Evolutionary conservation across 1,140 invertebrate species (phyloP).

Genomic region (Drosophila orena): DNA sequence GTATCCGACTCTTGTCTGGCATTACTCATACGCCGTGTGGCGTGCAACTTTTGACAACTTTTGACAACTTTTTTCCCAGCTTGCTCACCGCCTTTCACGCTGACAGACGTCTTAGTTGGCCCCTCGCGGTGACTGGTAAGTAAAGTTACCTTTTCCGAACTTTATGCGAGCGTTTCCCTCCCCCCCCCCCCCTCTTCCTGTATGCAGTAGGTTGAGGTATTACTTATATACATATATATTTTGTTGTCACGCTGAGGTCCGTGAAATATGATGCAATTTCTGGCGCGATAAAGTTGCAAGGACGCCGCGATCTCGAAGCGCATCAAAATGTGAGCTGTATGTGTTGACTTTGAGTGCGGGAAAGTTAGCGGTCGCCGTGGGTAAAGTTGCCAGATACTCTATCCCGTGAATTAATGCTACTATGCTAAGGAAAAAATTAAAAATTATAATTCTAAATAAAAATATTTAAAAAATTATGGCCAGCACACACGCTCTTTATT

Average conservation of each 20-base stretch:
- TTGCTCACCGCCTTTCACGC: constrained; percentile 12
- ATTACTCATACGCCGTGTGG: constrained; percentile 73
- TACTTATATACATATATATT: constrained; percentile 51
- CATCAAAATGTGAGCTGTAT: constrained; percentile 61
- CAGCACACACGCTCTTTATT: too few species aligned
- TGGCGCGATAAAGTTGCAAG: constrained; percentile 79
- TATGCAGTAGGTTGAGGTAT: constrained; percentile 7
- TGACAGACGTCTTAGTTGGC: constrained; percentile 58
- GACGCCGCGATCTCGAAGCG: constrained; percentile 57
- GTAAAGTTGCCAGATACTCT: constrained; percentile 27
- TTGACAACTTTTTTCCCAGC: constrained; percentile 42
- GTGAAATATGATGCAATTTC: constrained; percentile 83
- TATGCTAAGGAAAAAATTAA: too few species aligned
- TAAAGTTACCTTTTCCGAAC: constrained; percentile 40
- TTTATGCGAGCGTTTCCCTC: constrained; percentile 9
- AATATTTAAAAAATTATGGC: too few species aligned
- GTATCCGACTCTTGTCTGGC: constrained; percentile 36
- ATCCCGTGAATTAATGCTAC: neutral
- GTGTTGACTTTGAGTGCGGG: constrained; percentile 64
- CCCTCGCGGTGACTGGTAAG: constrained; percentile 32
- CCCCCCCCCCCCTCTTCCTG: too few species aligned
- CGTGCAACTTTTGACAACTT: constrained; percentile 59
- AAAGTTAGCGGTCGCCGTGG: constrained; percentile 21
- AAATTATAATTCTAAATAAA: too few species aligned
- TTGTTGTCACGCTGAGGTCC: constrained; percentile 64